These are phyloP conservation scores for Semicossyphus pulcher DNA, from an alignment of 2,113 vertebrate species.

Conservation along the genomic window DNA sequence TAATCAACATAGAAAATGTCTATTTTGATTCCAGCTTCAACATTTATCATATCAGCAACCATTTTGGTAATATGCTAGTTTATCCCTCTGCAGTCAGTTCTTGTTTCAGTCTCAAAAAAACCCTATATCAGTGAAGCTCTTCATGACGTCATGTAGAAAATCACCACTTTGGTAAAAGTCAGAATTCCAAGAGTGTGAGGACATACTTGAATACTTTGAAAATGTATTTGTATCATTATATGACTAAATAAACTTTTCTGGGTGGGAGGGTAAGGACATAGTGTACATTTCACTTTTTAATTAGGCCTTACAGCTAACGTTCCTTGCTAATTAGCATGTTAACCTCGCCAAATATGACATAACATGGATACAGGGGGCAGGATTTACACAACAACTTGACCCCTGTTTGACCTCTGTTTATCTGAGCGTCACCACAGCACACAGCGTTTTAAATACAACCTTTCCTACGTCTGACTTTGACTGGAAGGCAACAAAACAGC, in stretches of 20 bases:
- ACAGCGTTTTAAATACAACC: slow-evolving; percentile 21
- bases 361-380: neutral
- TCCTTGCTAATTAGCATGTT: neutral
- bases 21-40: no score
- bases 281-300: neutral
- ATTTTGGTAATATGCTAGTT: no score
- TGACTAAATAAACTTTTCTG: neutral
- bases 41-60: no score
- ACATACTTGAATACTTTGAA: no score
- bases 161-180: no score
- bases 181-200: no score
- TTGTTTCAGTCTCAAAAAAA: no score
- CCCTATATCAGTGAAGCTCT: no score
- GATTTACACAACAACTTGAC: neutral
- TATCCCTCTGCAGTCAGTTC: no score
- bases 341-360: neutral
- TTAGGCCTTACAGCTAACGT: neutral
- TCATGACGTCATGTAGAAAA: no score
- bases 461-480: slow-evolving; percentile 8
- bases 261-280: neutral
- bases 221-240: neutral
- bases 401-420: neutral
- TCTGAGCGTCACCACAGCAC: neutral
- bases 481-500: neutral
- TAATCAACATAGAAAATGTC: no score